Evolutionary conservation across 1,140 invertebrate species (phyloP).

Genomic region (Philotrypesis tridentata): DNA sequence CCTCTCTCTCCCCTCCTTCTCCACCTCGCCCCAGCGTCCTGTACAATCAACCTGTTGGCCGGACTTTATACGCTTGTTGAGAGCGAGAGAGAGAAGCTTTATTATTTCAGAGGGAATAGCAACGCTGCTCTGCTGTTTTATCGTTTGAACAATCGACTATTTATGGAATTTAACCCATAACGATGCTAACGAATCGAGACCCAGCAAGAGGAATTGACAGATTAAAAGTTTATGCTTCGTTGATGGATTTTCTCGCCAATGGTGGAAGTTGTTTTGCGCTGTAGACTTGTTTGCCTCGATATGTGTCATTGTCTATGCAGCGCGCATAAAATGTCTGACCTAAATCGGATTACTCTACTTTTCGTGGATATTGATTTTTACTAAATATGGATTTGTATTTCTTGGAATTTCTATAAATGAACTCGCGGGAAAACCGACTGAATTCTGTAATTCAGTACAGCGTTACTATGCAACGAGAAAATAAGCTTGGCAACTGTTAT

Average conservation of each 20-base stretch:
- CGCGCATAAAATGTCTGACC: neutral
- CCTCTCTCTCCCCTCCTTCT: too few relatives aligned
- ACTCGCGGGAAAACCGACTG: too few relatives aligned
- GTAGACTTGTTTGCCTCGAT: neutral
- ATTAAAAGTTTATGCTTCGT: neutral
- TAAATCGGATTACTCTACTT: neutral
- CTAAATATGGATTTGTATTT: neutral
- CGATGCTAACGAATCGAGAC: neutral
- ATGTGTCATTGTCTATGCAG: neutral
- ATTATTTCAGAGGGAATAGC: neutral
- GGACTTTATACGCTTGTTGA: neutral
- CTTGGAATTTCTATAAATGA: neutral
- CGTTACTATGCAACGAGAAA: too few relatives aligned
- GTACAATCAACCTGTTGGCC: neutral
- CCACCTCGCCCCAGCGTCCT: neutral
- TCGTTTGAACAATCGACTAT: neutral
- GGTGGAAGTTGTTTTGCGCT: neutral
- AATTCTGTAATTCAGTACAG: too few relatives aligned
- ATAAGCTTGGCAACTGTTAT: too few relatives aligned
- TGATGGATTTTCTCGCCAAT: neutral
- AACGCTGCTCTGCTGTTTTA: neutral
- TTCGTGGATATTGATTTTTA: neutral
- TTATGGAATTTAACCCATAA: neutral
- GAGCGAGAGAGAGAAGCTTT: neutral
- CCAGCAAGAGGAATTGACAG: neutral